Conservation (phyloP, 35 echinoderm and acorn worm species). For the Apostichopus parvimensis region DNA sequence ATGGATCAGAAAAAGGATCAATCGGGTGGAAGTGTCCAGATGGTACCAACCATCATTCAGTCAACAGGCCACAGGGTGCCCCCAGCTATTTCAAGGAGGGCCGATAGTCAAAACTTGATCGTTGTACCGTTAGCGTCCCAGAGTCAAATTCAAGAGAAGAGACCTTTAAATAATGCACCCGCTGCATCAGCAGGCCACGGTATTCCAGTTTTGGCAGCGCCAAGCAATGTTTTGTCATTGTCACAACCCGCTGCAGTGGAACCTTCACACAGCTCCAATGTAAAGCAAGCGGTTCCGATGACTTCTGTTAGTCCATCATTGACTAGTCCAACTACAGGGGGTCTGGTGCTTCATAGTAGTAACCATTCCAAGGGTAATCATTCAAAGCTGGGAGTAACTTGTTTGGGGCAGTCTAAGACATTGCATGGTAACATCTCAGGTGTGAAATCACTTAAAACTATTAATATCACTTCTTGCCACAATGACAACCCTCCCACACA, state of each 20-base stretch:
- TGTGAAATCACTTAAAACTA: too few relatives aligned
- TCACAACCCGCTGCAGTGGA: not conserved
- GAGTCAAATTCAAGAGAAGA: not conserved
- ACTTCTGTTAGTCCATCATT: not conserved
- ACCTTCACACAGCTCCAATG: not conserved
- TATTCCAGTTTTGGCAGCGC: too few relatives aligned
- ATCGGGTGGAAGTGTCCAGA: not conserved
- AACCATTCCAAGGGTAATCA: not conserved
- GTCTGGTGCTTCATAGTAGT: not conserved
- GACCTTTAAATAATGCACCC: not conserved
- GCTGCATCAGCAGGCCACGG: not conserved
- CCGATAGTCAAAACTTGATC: not conserved
- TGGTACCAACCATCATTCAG: not conserved
- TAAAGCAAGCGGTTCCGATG: not conserved
- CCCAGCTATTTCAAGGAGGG: not conserved
- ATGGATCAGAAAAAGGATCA: not conserved
- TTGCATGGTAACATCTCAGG: not conserved
- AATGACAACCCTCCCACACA: too few relatives aligned
- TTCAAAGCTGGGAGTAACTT: too few relatives aligned
- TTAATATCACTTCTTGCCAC: too few relatives aligned
- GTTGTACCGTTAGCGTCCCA: not conserved
- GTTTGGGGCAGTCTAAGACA: not conserved
- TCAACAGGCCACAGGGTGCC: not conserved
- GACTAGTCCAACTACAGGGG: not conserved
- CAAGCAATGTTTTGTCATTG: too few relatives aligned